A percentile compares a stretch with the other conserved stretches of the same genome.
Evolutionary conservation across 2,797 vertebrate species (phyloP).

Genomic region (Clamator glandarius): DNA sequence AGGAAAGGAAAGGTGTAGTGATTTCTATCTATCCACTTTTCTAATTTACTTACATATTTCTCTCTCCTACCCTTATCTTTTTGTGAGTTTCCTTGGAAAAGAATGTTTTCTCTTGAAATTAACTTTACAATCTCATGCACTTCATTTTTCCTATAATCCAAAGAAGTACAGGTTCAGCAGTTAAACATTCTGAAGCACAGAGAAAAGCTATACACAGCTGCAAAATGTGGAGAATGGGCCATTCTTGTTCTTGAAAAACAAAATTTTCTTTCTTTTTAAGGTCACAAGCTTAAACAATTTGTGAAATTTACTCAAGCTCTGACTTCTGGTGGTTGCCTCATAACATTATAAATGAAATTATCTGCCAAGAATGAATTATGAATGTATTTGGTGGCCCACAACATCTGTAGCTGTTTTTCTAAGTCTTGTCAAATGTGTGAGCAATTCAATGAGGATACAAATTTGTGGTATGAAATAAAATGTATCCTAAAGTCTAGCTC

Average conservation of each 20-base stretch:
- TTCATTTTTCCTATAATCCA: neutral
- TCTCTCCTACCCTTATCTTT: neutral
- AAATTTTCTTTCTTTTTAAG: neutral
- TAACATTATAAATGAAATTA: neutral
- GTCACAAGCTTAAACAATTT: neutral
- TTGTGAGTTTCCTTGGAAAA: neutral
- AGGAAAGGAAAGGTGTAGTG: neutral
- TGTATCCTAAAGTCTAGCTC: neutral
- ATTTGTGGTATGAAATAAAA: neutral
- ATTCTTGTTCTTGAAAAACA: neutral
- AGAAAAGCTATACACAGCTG: neutral
- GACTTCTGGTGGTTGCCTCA: neutral
- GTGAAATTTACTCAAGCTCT: neutral
- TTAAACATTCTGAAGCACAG: neutral
- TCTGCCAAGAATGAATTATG: neutral
- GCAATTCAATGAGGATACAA: neutral
- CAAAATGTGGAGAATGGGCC: neutral
- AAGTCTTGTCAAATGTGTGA: neutral
- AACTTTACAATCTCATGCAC: neutral
- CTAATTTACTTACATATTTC: neutral
- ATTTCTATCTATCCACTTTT: neutral
- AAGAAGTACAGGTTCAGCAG: neutral
- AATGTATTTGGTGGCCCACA: neutral
- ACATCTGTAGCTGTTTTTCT: neutral
- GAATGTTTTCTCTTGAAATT: neutral